Conservation (phyloP, 2,888 invertebrate genomes). For the Drosophila mettleri region DNA sequence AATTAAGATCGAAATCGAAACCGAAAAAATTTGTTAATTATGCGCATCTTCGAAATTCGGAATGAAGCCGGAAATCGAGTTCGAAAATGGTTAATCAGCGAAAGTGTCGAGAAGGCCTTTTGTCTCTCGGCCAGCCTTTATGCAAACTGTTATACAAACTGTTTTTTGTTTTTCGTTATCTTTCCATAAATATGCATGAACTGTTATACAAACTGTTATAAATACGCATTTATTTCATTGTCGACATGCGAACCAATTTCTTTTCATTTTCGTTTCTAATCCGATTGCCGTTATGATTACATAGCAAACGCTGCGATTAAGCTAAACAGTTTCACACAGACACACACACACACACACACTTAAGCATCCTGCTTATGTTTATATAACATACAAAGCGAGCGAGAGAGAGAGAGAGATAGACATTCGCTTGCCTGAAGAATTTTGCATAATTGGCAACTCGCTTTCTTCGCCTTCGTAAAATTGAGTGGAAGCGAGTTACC, state of each 20-base stretch:
- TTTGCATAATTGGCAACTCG: constrained; percentile 63
- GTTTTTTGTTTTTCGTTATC: no score
- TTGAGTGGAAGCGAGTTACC: constrained; percentile 11
- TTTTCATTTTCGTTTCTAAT: constrained; percentile 12
- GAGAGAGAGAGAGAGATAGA: constrained; percentile 13
- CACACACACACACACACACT: constrained; percentile 30
- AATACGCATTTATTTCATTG: not conserved
- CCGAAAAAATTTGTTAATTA: constrained; percentile 8
- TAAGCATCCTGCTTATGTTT: constrained; percentile 66
- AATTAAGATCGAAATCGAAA: constrained; percentile 1
- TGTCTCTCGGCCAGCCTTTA: not conserved
- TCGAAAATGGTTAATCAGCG: constrained; percentile 43
- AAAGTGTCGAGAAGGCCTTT: constrained; percentile 51
- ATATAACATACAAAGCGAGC: constrained; percentile 54
- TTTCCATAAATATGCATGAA: no score
- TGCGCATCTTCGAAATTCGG: not conserved
- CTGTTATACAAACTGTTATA: not conserved
- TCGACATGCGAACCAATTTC: constrained; percentile 46
- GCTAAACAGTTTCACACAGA: constrained; percentile 53
- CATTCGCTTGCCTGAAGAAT: constrained; percentile 20
- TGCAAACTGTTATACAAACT: not conserved
- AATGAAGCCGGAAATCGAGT: not conserved
- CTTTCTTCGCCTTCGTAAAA: constrained; percentile 39
- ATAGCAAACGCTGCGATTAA: constrained; percentile 56
- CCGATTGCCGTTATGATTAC: constrained; percentile 56